Evolutionary conservation across 2,888 invertebrate species (phyloP).

Genomic region (Lordiphosa andalusiaca): DNA sequence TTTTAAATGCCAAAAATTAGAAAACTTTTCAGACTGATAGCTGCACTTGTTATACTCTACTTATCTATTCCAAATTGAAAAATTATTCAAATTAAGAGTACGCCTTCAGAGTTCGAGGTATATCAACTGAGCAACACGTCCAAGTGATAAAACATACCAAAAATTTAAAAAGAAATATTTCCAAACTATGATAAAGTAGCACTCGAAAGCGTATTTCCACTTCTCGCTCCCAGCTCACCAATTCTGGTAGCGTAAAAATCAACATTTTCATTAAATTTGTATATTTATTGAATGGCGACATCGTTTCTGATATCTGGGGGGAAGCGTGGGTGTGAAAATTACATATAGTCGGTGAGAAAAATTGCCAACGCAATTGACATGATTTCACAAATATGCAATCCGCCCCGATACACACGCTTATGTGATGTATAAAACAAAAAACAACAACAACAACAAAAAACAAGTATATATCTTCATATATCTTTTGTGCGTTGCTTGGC

Average conservation of each 20-base stretch:
- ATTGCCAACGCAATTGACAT: constrained; percentile 64
- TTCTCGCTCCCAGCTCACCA: constrained; percentile 33
- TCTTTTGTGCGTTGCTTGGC: constrained; percentile 17
- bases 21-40: too few relatives aligned
- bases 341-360: constrained; percentile 24
- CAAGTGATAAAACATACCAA: too few relatives aligned
- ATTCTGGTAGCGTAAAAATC: constrained; percentile 61
- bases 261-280: constrained; percentile 66
- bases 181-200: too few relatives aligned
- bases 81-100: too few relatives aligned
- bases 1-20: too few relatives aligned
- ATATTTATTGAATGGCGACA: constrained; percentile 71
- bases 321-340: constrained; percentile 57
- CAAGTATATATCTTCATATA: constrained; percentile 3
- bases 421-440: background rate
- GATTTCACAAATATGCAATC: constrained; percentile 45
- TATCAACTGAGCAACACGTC: too few relatives aligned
- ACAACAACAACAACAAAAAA: too few relatives aligned
- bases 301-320: constrained; percentile 46
- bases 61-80: too few relatives aligned
- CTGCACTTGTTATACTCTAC: too few relatives aligned
- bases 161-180: too few relatives aligned
- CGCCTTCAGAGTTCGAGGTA: too few relatives aligned
- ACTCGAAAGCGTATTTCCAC: too few relatives aligned
- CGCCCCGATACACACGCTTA: constrained; percentile 1